Evolutionary conservation across 1,140 invertebrate species (phyloP).

Genomic region (Drosophila insularis): DNA sequence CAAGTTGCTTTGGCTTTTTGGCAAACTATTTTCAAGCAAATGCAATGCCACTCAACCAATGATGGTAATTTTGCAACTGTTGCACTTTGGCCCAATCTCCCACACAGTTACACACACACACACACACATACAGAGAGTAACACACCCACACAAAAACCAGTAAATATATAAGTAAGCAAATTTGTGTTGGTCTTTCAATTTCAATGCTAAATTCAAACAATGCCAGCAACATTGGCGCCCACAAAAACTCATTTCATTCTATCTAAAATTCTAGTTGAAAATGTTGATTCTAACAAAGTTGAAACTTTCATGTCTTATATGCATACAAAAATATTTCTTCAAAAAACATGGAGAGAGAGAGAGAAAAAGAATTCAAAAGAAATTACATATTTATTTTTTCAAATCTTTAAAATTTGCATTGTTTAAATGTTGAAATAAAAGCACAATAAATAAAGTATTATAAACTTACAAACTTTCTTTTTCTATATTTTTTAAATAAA

Average conservation of each 20-base stretch:
- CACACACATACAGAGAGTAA: neutral
- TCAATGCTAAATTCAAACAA: conserved; percentile 30
- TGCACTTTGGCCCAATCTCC: conserved; percentile 36
- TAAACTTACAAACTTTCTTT: too few species aligned
- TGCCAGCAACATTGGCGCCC: conserved; percentile 26
- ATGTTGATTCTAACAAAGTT: neutral
- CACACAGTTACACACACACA: neutral
- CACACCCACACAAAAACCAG: neutral
- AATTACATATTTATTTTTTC: too few species aligned
- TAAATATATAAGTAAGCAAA: conserved; percentile 7
- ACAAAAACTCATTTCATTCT: neutral
- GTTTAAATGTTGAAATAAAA: too few species aligned
- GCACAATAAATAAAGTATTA: too few species aligned
- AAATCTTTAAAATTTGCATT: too few species aligned
- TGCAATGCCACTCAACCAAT: conserved; percentile 37
- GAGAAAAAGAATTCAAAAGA: too few species aligned
- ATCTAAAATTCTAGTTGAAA: neutral
- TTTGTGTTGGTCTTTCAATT: conserved; percentile 5
- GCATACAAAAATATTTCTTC: too few species aligned
- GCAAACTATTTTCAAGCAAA: conserved; percentile 9
- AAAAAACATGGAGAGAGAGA: too few species aligned
- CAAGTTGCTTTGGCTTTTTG: neutral
- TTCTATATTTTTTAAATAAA: too few species aligned
- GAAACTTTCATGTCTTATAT: neutral
- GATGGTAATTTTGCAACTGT: conserved; percentile 47